Conservation (phyloP, 1,140 invertebrate genomes). For the Chlorops oryzae region DNA sequence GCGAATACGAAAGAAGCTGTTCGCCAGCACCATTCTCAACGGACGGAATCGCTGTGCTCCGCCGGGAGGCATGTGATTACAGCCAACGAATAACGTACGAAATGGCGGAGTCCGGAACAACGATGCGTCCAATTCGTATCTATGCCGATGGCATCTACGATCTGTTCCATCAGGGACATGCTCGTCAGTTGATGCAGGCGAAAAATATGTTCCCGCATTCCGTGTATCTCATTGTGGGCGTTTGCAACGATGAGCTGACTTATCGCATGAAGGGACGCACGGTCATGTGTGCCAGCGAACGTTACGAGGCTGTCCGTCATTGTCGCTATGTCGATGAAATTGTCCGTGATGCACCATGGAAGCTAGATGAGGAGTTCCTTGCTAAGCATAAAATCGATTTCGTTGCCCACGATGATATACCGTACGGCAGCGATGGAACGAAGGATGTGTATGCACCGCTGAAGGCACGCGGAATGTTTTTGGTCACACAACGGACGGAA, state of each 20-base stretch:
- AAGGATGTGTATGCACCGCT: slow-evolving; percentile 89
- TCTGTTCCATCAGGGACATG: slow-evolving; percentile 93
- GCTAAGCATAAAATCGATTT: slow-evolving; percentile 97
- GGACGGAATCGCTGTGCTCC: slow-evolving; percentile 72
- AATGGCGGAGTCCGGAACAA: slow-evolving; percentile 72
- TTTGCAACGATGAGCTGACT: slow-evolving; percentile 85
- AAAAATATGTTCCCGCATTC: slow-evolving; percentile 96
- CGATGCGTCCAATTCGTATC: slow-evolving; percentile 74
- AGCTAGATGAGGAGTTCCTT: slow-evolving; percentile 85
- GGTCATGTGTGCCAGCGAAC: slow-evolving; percentile 93
- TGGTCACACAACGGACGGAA: slow-evolving; percentile 91
- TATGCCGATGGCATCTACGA: slow-evolving; percentile 99
- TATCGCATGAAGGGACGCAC: slow-evolving; percentile 92
- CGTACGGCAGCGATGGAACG: slow-evolving; percentile 78
- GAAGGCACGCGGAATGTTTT: slow-evolving; percentile 94
- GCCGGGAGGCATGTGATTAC: slow-evolving; percentile 79
- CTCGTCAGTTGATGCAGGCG: slow-evolving; percentile 89
- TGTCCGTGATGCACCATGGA: slow-evolving; percentile 91
- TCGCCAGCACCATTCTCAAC: slow-evolving; percentile 82
- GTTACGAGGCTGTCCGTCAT: slow-evolving; percentile 95
- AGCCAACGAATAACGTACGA: slow-evolving; percentile 74
- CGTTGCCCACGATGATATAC: slow-evolving; percentile 98
- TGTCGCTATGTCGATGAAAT: slow-evolving; percentile 99
- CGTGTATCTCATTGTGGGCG: slow-evolving; percentile 98
- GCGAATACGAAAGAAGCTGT: too few species aligned